These are phyloP conservation scores for Psix sp. DNA, from an alignment of 1,140 invertebrate species.

Conservation along the genomic window DNA sequence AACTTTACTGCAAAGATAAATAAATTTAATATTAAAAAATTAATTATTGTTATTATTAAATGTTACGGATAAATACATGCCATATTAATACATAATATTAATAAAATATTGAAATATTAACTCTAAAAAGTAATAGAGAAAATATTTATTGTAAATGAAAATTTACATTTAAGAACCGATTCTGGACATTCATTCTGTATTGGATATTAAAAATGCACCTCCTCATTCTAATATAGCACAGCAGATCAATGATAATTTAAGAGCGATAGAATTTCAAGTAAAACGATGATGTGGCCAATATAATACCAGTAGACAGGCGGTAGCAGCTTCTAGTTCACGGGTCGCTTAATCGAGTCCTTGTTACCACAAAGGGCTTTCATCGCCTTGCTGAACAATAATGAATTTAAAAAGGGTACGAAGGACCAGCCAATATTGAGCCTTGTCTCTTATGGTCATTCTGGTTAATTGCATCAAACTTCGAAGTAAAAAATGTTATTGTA, in stretches of 20 bases:
- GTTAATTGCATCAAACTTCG: slow-evolving; percentile 33
- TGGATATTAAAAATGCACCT: slow-evolving; percentile 15
- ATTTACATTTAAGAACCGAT: not conserved
- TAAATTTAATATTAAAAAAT: no score
- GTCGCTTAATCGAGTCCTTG: slow-evolving; percentile 56
- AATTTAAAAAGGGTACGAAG: slow-evolving; percentile 51
- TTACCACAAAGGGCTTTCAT: slow-evolving; percentile 62
- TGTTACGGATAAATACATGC: no score
- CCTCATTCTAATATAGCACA: slow-evolving; percentile 19
- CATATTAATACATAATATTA: no score
- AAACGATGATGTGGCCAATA: slow-evolving; percentile 60
- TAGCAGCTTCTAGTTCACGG: slow-evolving; percentile 58
- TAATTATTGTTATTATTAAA: no score
- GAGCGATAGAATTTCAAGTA: slow-evolving; percentile 51
- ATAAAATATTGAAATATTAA: no score
- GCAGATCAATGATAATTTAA: slow-evolving; percentile 52
- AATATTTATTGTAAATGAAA: no score
- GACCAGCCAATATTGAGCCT: slow-evolving; percentile 42
- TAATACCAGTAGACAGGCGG: slow-evolving; percentile 57
- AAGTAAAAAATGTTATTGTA: no score
- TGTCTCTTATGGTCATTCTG: slow-evolving; percentile 37
- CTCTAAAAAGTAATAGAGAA: no score
- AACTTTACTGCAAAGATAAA: no score
- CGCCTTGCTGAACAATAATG: slow-evolving; percentile 52
- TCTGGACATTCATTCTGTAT: slow-evolving; percentile 3